Evolutionary conservation across 2,888 invertebrate genomes (phyloP), one percentile per base, ranked within the genome.

Genomic region (Chrysolina americana): DNA sequence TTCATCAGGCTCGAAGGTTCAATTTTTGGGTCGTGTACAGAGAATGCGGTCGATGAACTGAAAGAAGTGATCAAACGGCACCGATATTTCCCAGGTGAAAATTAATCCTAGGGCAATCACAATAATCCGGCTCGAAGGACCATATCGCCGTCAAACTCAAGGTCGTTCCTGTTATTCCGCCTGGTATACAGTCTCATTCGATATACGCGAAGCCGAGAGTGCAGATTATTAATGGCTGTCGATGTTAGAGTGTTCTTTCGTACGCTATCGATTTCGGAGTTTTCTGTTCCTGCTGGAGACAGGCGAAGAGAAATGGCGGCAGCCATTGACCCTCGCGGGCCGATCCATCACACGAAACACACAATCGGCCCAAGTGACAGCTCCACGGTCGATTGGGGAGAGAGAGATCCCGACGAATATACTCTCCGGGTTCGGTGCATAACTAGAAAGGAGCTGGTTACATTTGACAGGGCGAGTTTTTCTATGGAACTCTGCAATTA

Each of bases 261-360:
- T 82, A 81, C 80, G 80, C 82, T 85, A 86, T 86, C 85, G 86
- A 86, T 86, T 86, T 83, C 82, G 81, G 81, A 80, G 78, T 84
- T 82, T 85, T 80, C 81, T 82, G 81, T 81, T 83, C 81, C 86
- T 89, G 89, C 87, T 88, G 87, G 89, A 89, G 90, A 90, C 90
- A 90, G 89, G 87, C 88, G 88, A 90, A 90, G 90, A 90, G 90
- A 90, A 90, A 91, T 90, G 89, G 89, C 89, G 89, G 89, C 89
- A 90, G 89, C 90, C 90, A 89, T 90, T 90, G 90, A 90, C 90
- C 91, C 90, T 90, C 89, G 87, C 89, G 89, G 89, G 87, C 89
- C 90, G 88, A 90, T 90, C 90, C 89, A 90, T 87, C 87, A 87
- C 83, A 74, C 78, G 81, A 75, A 79, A 80, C 81, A 82, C 79